Base-by-base conservation (phyloP, 2,113 vertebrate genomes). In the Clinocottus analis region DNA sequence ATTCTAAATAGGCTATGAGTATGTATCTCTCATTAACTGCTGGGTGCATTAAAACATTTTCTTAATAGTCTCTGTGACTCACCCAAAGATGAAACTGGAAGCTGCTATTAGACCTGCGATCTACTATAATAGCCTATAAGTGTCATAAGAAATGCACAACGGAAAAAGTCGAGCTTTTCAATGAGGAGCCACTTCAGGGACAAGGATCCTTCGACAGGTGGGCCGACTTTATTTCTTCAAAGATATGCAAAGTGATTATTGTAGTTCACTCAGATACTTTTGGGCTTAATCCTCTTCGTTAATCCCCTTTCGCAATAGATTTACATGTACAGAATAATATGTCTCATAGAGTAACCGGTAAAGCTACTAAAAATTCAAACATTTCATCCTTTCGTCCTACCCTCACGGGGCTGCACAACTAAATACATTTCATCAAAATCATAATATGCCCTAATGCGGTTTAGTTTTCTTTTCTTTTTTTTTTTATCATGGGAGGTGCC, bases 1-100 rank as follows among this genome's bases (percentile, higher is more conserved):
- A 72, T 79, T 79, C 66, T 21, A 78, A 80, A 87, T 72, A 72
- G 68, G 72, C 47, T 58, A 16, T 39, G 35, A 84, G 80, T 85
- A 64, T 86, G 59, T 86, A 81, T 72, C 70, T 80, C 75, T 76
- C 55, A 66, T 79, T 87, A 86, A 87, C 88, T 87, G 80, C 75
- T 56, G 16, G 35, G 17, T 70, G 45, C 55, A 62, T 72, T 78
- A 70, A 43, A 76, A 66, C 56, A 29, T 82, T 68, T 80, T 25
- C 55, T 83, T 89, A 85, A 72, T 79, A 71, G 27, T 68, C 14
- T 21, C 47, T 21, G 39, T 69, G 39, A 49, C 49, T 80, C 47
- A 66, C 21, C n/a, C 27, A 23, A 72, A 86, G 56, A 68, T 56
- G 17, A 68, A 79, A 88, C 33, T 39, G 49, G 77, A 76, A 11